Conservation (phyloP, 2,797 vertebrate genomes). For the Gymnodraco acuticeps region DNA sequence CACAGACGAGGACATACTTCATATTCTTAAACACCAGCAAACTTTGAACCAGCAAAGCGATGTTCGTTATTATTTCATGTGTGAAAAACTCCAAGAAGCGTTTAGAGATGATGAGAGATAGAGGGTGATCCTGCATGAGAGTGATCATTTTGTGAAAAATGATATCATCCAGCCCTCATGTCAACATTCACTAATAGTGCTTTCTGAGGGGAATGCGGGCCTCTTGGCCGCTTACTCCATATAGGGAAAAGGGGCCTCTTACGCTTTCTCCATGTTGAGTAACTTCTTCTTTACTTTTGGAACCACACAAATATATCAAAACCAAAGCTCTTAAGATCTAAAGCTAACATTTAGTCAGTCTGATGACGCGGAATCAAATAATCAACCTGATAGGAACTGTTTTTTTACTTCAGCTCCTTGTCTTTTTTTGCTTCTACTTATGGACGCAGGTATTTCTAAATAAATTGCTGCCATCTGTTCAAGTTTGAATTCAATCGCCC, state of each 20-base stretch:
- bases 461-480: slow-evolving; percentile 25
- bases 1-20: background rate
- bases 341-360: slow-evolving; percentile 52
- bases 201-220: slow-evolving; percentile 77
- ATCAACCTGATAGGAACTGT: slow-evolving; percentile 13
- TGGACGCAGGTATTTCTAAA: slow-evolving; percentile 39
- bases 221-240: slow-evolving; percentile 70
- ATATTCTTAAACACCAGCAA: slow-evolving; percentile 8
- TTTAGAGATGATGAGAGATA: slow-evolving; percentile 39
- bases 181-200: slow-evolving; percentile 79
- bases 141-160: slow-evolving; percentile 69
- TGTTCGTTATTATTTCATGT: slow-evolving; percentile 6
- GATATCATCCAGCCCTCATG: slow-evolving; percentile 75
- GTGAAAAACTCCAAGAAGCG: slow-evolving; percentile 17
- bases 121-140: slow-evolving; percentile 55
- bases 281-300: slow-evolving; percentile 61
- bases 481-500: slow-evolving; percentile 9
- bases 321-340: slow-evolving; percentile 46
- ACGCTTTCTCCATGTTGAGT: slow-evolving; percentile 63
- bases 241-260: slow-evolving; percentile 77
- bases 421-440: slow-evolving; percentile 9
- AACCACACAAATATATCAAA: slow-evolving; percentile 58
- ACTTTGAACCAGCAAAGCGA: background rate
- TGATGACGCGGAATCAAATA: slow-evolving; percentile 34
- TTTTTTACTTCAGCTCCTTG: background rate